phyloP scores from a whole-genome alignment of 2,797 vertebrate species.

The Myotis daubentonii region DNA sequence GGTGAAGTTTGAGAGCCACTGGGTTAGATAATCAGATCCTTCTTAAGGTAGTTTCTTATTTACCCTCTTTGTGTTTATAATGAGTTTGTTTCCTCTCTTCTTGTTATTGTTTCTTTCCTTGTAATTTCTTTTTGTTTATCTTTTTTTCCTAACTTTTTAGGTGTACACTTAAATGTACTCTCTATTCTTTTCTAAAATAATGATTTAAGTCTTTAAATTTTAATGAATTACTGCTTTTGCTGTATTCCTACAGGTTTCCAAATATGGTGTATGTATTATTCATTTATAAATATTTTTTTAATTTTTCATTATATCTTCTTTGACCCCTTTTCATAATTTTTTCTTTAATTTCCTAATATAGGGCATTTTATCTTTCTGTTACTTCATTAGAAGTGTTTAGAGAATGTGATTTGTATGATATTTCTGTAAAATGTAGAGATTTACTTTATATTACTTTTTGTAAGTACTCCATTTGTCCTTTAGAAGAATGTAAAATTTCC shows the following conservation, averaged over 20 bases:
- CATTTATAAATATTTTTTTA: not conserved
- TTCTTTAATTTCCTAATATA: not conserved
- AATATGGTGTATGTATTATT: not conserved
- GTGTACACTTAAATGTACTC: not conserved
- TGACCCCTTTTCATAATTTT: not conserved
- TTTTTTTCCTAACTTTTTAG: not conserved
- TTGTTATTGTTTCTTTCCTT: not conserved
- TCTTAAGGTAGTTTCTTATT: not conserved
- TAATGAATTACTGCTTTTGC: not conserved
- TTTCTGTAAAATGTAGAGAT: not conserved
- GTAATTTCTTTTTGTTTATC: not conserved
- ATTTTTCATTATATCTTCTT: not conserved
- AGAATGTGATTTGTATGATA: not conserved
- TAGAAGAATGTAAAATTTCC: not conserved
- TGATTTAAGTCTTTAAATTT: not conserved
- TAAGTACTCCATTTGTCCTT: not conserved
- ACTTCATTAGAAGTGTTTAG: not conserved
- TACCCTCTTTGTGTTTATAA: not conserved
- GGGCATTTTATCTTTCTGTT: not conserved
- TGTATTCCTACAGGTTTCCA: not conserved
- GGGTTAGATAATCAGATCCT: not conserved
- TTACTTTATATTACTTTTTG: not conserved
- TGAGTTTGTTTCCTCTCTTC: not conserved
- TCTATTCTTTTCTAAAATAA: slow-evolving; percentile 10
- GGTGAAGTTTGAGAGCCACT: not conserved